These are phyloP conservation scores for Paratilapia polleni DNA, from an alignment of 2,113 vertebrate species.

Conservation along the genomic window DNA sequence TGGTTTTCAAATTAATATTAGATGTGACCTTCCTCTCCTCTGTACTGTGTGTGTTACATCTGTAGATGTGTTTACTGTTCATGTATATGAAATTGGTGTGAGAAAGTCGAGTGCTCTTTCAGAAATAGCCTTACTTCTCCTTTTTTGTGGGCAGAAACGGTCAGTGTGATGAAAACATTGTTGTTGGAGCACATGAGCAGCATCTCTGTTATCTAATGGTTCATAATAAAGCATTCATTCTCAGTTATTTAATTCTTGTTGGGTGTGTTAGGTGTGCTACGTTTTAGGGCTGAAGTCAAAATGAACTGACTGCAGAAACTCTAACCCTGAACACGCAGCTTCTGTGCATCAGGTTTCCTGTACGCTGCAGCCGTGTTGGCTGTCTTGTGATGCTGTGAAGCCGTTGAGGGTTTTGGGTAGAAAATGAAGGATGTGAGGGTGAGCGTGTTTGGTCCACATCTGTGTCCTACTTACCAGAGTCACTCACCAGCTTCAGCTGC, in stretches of 20 bases:
- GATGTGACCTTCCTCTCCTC: not conserved
- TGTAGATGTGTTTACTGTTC: not conserved
- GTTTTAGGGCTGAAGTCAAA: constrained; percentile 13
- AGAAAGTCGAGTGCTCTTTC: constrained; percentile 29
- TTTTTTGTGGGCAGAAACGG: constrained; percentile 51
- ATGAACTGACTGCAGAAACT: not conserved
- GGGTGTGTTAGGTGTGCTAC: constrained; percentile 21
- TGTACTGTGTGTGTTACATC: not conserved
- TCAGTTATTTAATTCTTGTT: constrained; percentile 24
- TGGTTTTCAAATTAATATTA: not conserved
- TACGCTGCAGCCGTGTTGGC: not conserved
- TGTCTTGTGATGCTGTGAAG: constrained; percentile 29
- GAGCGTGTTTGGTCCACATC: constrained; percentile 34
- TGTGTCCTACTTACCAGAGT: constrained; percentile 32
- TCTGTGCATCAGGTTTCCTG: not conserved
- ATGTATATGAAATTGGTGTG: constrained; percentile 12
- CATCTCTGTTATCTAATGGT: constrained; percentile 47
- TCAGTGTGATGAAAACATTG: constrained; percentile 46
- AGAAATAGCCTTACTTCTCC: constrained; percentile 50
- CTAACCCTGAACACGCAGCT: not conserved
- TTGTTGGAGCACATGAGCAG: constrained; percentile 59
- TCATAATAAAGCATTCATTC: constrained; percentile 51
- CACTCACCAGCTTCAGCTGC: constrained; percentile 11
- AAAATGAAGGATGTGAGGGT: constrained; percentile 1
- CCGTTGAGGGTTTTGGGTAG: not conserved